Percentiles rank a stretch among this genome's conserved stretches.
Evolutionary conservation across 2,888 invertebrate species (phyloP).

Genomic region (Apotomis betuletana): DNA sequence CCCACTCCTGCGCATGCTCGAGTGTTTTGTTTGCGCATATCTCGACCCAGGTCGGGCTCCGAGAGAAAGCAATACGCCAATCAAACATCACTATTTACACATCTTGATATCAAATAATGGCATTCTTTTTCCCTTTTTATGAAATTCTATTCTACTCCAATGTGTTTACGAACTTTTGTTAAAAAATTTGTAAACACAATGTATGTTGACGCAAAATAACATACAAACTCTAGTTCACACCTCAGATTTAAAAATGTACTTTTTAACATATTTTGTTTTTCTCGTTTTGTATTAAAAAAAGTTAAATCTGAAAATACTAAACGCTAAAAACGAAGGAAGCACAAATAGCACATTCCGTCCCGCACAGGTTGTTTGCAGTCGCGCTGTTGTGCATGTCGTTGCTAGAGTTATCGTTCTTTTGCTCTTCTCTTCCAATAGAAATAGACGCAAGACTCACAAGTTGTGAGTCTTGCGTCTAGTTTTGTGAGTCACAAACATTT

Average conservation of each 20-base stretch:
- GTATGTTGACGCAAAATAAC: no score
- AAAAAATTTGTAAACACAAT: no score
- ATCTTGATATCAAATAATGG: neutral
- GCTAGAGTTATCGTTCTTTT: constrained; percentile 10
- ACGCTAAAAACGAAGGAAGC: neutral
- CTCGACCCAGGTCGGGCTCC: neutral
- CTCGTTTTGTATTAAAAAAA: no score
- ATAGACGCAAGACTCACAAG: no score
- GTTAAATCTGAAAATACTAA: no score
- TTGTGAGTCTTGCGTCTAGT: neutral
- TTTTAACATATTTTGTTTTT: no score
- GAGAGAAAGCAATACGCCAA: constrained; percentile 23
- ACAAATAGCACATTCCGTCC: constrained; percentile 22
- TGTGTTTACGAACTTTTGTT: no score
- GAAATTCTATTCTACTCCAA: no score
- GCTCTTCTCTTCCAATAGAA: neutral
- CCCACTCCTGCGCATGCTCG: neutral
- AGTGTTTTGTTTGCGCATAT: constrained; percentile 2
- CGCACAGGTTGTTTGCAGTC: neutral
- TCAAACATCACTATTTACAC: neutral
- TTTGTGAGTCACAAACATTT: no score
- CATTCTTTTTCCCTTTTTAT: neutral
- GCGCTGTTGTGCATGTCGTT: constrained; percentile 11
- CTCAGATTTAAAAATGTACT: no score
- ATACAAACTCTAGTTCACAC: no score